A percentile compares a stretch with the other conserved stretches of the same genome.
These are phyloP conservation scores for Alca torda DNA, from an alignment of 2,797 vertebrate species.

Conservation along the genomic window DNA sequence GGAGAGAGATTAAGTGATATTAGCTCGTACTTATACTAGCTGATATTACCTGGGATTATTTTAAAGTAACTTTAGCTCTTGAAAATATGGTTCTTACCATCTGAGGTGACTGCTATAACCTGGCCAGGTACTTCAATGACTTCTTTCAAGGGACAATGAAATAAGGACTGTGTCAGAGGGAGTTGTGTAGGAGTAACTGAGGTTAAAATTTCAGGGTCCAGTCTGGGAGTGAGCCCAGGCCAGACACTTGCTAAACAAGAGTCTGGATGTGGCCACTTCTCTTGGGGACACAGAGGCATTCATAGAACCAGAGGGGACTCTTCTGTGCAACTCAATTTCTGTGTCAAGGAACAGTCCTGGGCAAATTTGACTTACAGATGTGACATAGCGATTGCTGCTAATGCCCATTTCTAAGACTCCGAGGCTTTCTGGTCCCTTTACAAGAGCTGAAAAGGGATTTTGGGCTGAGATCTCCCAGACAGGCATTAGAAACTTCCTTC, in stretches of 20 bases:
- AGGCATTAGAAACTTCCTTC: background rate
- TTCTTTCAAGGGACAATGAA: background rate
- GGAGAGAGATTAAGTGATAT: background rate
- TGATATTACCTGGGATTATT: background rate
- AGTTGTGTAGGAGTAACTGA: background rate
- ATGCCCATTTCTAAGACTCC: background rate
- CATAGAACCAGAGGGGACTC: background rate
- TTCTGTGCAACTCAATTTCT: background rate
- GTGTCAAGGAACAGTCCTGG: background rate
- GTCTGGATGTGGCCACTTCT: background rate
- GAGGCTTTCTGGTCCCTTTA: background rate
- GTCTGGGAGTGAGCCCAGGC: background rate
- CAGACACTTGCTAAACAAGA: background rate
- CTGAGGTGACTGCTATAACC: background rate
- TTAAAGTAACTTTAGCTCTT: background rate
- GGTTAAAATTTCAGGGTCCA: background rate
- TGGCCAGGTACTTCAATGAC: background rate
- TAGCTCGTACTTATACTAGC: background rate
- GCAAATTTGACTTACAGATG: background rate
- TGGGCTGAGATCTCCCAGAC: background rate
- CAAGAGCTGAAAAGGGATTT: background rate
- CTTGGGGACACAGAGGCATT: background rate
- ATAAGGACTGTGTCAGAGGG: background rate
- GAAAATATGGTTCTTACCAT: background rate
- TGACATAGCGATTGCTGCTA: background rate